Evolutionary conservation across 2,888 invertebrate species (phyloP), one percentile per base, ranked within the genome.

Genomic region (Dromius quadrimaculatus): DNA sequence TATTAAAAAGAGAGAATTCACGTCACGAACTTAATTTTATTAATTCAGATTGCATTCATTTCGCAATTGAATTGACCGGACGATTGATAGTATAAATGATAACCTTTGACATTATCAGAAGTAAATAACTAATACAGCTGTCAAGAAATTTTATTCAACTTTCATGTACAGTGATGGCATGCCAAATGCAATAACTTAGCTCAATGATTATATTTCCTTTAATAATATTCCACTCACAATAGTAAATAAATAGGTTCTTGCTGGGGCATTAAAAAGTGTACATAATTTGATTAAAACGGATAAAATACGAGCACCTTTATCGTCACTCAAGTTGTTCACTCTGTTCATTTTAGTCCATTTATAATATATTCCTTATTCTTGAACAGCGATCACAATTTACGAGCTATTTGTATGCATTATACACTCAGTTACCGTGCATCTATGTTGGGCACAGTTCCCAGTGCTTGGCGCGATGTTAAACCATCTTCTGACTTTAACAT

Each of bases 91-190:
- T 6, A n/a, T 28, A 54, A 54, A 4, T 11, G 50, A 5, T 54
- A 28, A 28, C 50, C 23, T 54, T 6, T 54, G 59, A 59, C 38
- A 20, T n/a, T 11, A 17, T 15, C 13, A 57, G 8, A 54, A 3
- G 17, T 11, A 41, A 54, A 45, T 17, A 61, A 38, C 8, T 20
- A 15, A 38, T 22, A 41, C 59, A 70, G 70, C 70, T 70, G 70
- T 70, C 70, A 70, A 70, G 70, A 70, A 70, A 70, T 70, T 70
- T 68, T 62, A 62, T 70, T 70, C 47, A 70, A 70, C 70, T 62
- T 70, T 70, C 70, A 70, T 62, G 62, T 70, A 70, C 70, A 70
- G 70, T 70, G 62, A 70, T 62, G 62, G 61, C 70, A 47, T 70
- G 70, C 70, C 70, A 70, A 70, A 70, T 70, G 70, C 62, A 70